These are phyloP conservation scores for Arrhopalites spinosus DNA, from an alignment of 2,888 invertebrate species.

Conservation along the genomic window DNA sequence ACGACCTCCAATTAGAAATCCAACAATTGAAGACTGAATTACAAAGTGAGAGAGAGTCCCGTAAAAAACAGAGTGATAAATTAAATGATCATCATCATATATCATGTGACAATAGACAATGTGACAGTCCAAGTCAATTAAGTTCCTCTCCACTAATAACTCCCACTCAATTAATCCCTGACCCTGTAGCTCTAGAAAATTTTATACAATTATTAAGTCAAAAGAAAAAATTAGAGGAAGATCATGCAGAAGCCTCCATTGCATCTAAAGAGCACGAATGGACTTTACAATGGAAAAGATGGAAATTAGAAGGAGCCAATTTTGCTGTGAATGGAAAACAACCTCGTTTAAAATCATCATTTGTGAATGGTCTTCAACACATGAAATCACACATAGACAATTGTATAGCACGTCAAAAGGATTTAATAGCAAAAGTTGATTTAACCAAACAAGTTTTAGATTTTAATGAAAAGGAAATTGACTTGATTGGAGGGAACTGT, in stretches of 20 bases:
- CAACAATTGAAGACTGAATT: constrained; percentile 21
- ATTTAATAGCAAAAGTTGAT: neutral
- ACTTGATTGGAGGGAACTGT: constrained; percentile 23
- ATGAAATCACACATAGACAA: constrained; percentile 28
- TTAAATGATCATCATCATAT: neutral
- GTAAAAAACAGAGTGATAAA: neutral
- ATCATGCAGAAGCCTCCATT: constrained; percentile 31
- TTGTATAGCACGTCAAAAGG: neutral
- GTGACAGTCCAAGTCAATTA: neutral
- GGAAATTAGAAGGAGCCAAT: constrained; percentile 30
- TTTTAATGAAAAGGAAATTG: constrained; percentile 34
- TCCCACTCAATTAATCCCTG: constrained; percentile 22
- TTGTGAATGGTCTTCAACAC: neutral
- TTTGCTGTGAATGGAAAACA: neutral
- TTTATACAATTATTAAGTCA: constrained; percentile 36
- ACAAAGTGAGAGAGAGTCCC: constrained; percentile 13
- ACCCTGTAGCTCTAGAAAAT: constrained; percentile 36
- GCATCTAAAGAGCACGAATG: constrained; percentile 30
- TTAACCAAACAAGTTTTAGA: constrained; percentile 25
- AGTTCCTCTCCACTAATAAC: constrained; percentile 18
- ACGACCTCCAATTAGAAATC: constrained; percentile 36
- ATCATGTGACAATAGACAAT: neutral
- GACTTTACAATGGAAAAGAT: constrained; percentile 32
- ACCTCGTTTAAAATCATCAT: neutral
- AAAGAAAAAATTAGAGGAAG: constrained; percentile 40